phyloP scores from a whole-genome alignment of 2,888 invertebrate species.

The Drosophila birchii region DNA sequence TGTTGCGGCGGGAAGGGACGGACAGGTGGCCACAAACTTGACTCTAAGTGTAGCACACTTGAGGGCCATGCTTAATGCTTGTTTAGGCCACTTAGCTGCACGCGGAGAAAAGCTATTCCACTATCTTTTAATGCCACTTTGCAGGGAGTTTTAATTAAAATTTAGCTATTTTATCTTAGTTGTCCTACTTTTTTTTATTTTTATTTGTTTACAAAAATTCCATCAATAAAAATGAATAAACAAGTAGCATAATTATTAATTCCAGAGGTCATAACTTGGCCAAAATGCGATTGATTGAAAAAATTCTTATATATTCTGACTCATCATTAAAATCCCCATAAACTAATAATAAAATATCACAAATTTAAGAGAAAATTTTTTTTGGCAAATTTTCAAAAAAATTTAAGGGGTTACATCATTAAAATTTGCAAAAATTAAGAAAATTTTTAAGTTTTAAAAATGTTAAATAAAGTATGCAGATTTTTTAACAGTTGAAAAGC shows the following conservation, averaged over 20 bases:
- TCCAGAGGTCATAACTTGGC: neutral
- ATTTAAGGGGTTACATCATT: neutral
- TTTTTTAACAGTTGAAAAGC: neutral
- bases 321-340: neutral
- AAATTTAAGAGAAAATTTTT: neutral
- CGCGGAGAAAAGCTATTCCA: neutral
- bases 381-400: neutral
- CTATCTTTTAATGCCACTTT: neutral
- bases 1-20: neutral
- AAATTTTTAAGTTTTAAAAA: neutral
- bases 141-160: neutral
- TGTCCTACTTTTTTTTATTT: neutral
- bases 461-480: neutral
- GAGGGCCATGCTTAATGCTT: slow-evolving; percentile 54
- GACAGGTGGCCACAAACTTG: slow-evolving; percentile 39
- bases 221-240: neutral
- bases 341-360: rapidly evolving
- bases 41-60: slow-evolving; percentile 60
- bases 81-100: slow-evolving; percentile 28
- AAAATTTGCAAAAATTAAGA: neutral
- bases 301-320: neutral
- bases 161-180: neutral
- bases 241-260: neutral
- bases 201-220: no score
- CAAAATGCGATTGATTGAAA: rapidly evolving